Conservation (phyloP, 2,888 invertebrate genomes). For the Rhimphoctona megacephalus region DNA sequence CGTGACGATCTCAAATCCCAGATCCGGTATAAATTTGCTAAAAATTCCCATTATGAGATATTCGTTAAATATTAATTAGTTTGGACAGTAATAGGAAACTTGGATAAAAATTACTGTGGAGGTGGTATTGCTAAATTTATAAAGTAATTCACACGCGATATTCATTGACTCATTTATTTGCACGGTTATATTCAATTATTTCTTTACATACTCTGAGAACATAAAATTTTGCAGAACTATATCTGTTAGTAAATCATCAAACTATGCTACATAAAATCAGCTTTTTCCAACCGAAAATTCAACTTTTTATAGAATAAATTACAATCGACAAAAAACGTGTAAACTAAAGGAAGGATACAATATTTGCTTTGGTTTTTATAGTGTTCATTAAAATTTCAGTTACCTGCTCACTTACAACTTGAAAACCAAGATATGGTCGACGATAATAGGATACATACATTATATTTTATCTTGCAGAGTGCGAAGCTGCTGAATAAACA, state of each 20-base stretch:
- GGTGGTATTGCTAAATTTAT: neutral
- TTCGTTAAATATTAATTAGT: no score
- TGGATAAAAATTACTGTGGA: no score
- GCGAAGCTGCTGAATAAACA: conserved; percentile 16
- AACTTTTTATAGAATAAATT: conserved; percentile 16
- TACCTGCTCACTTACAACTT: neutral
- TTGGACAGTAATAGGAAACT: no score
- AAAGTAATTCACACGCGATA: neutral
- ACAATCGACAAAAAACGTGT: neutral
- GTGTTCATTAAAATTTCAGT: neutral
- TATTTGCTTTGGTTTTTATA: neutral
- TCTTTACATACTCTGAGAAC: neutral
- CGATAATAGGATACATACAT: neutral
- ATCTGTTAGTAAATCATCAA: neutral
- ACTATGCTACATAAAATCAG: neutral
- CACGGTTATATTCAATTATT: neutral
- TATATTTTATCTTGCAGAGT: neutral
- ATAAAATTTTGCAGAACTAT: neutral
- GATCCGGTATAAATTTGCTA: no score
- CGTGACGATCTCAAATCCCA: no score
- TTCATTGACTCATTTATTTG: neutral
- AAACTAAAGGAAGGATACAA: neutral
- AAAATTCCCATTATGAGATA: no score
- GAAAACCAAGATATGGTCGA: neutral
- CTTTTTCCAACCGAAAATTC: neutral